A percentile compares a stretch with the other conserved stretches of the same genome.
Evolutionary conservation across 2,888 invertebrate genomes (phyloP).

Genomic region (Orchesellides sinensis): DNA sequence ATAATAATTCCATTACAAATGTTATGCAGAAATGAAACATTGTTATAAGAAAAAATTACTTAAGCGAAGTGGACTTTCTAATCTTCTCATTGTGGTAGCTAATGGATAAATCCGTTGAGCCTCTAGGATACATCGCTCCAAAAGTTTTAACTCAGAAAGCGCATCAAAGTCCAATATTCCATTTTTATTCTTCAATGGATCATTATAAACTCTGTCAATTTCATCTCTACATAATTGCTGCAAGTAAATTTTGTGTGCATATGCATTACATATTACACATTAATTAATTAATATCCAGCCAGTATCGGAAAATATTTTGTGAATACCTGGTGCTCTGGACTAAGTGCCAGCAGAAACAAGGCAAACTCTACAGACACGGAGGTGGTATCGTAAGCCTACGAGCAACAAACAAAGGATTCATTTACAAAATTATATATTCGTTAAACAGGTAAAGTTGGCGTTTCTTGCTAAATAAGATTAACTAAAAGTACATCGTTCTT

Average conservation of each 20-base stretch:
- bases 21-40: not conserved
- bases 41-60: not conserved
- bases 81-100: not conserved
- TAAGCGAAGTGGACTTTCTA: slow-evolving; percentile 16
- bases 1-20: not conserved
- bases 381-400: slow-evolving; percentile 14
- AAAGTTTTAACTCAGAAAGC: slow-evolving; percentile 9
- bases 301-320: too few relatives aligned
- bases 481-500: not conserved
- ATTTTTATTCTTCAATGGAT: slow-evolving; percentile 9
- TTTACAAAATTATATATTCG: not conserved
- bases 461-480: not conserved
- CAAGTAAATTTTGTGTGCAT: not conserved
- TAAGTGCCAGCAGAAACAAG: not conserved
- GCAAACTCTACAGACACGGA: slow-evolving; percentile 1
- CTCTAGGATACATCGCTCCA: slow-evolving; percentile 23
- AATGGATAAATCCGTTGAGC: slow-evolving; percentile 4
- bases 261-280: not conserved
- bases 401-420: not conserved
- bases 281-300: not conserved
- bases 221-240: slow-evolving; percentile 16
- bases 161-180: slow-evolving; percentile 13
- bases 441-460: too few relatives aligned
- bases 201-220: slow-evolving; percentile 11
- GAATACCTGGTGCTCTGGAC: slow-evolving; percentile 20